Evolutionary conservation across 2,888 invertebrate genomes (phyloP), one percentile per base, ranked within the genome.

Genomic region (Tipula helvola): DNA sequence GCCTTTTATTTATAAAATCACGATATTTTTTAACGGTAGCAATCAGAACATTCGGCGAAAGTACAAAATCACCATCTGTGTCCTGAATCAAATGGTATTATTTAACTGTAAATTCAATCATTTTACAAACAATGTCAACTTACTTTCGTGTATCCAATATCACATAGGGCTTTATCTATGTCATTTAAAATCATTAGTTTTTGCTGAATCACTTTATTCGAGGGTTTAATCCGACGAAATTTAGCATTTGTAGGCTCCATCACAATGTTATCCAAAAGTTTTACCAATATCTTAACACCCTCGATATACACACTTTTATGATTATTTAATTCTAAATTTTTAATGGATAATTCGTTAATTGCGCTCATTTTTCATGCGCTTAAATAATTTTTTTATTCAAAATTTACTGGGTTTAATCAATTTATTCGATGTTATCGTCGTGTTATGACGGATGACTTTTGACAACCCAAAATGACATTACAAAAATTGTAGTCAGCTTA

Each of bases 131-230:
- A 39, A 39, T 36, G 8, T 87, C 52, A 18, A 86, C 39, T 41
- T 28, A 83, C 87, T 86, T 86, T 84, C 44, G 88, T 88, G 71
- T 91, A 92, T 0, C 91, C 91, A 83, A 92, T 91, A 16, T 90
- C 90, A 41, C 87, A 41, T n/a, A 92, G 87, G n/a, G 91, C 86
- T 18, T 89, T 88, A 12, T 89, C 89, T 71, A 89, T 89, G 13
- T 91, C 91, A 39, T 89, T 88, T 36, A 91, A 71, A 2, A 90
- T 89, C 2, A 89, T 86, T 41, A 92, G 87, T 87, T 91, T 91
- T 4, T 91, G 90, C 84, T 90, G 90, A 86, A 92, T 91, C 5
- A 89, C 88, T 88, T 90, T 90, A 88, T 92, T 92, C 87, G 90
- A 91, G 8, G 90, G 87, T 4, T 90, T 90, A 87, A 92, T 90